Evolutionary conservation across 2,888 invertebrate genomes (phyloP), one percentile per base, ranked within the genome.

Genomic region (Netelia melanura): DNA sequence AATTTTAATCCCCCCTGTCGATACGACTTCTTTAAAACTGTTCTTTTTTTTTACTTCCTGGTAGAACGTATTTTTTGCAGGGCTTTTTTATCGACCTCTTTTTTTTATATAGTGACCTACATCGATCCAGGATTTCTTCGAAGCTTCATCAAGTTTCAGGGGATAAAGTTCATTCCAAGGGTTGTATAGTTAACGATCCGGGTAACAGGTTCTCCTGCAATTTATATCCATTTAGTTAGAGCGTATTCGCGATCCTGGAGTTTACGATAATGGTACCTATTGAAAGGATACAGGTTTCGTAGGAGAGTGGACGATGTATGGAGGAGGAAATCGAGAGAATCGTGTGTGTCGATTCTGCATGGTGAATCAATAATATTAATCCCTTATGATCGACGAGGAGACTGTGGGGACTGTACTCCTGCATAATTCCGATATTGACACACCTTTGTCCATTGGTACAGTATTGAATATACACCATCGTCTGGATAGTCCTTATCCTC

Each of bases 341-440:
- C 30, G 67, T 65, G 14, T 52, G n/a, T 62, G 74, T 25, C 61
- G 44, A 30, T 65, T 80, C 61, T 30, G 62, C 62, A 74, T 81
- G 75, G 52, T 62, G 67, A 75, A 75, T 75, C 30, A 38, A 52
- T 23, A 54, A 81, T 75, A 81, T 75, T 67, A 62, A 81, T 81
- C 30, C 68, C 74, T 62, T 62, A 44, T 30, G 74, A 75, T 74
- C 61, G 81, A 61, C 9, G 17, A 48, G 58, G 54, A 21, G 62
- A 11, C 14, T 61, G 38, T 21, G 21, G 17, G 8, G 10, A 14
- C 14, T 52, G 11, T 14, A n/a, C 58, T 21, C 58, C 14, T 21
- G 68, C 23, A 68, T 14, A 25, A 68, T 68, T 68, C 14, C 68
- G 68, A 25, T 68, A 52, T 52, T 52, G 68, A 30, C 25, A 3